Evolutionary conservation across 64 coral and sea anemone genomes (phyloP), one percentile per base, ranked within the genome.

Genomic region (Montipora foliosa): DNA sequence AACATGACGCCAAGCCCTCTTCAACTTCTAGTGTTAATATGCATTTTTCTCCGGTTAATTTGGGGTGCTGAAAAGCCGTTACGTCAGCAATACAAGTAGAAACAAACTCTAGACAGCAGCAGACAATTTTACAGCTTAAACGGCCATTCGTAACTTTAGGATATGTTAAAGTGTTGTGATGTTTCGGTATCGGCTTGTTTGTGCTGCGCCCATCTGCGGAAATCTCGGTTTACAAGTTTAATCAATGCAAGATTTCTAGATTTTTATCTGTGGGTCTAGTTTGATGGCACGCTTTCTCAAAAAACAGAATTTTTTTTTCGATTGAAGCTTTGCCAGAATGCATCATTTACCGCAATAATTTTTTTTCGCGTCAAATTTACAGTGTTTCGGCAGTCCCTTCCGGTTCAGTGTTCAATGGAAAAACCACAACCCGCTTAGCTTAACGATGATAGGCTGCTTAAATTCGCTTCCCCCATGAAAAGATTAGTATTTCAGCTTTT

Each of bases 381-480:
- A 50, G 76, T 44, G 64, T 66, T 71, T 49, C 82, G 44, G n/a
- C 66, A 71, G 5, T 49, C 17, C 9, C 60, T 86, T 86, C 82
- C 82, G 82, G 82, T 72, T 71, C 82, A 68, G 6, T 86, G 82
- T 45, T 24, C 67, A 66, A 72, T 22, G 37, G 49, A 78, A 73
- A 86, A 86, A 86, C 16, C 67, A 71, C 66, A 86, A 67, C 19
- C 64, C 82, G 45, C 44, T 47, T 67, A 21, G 15, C 20, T 5
- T 12, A 5, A 19, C 71, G 16, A 24, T 72, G 9, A 70, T 46
- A 49, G 14, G 64, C 44, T 64, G 11, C 61, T 14, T 64, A 64
- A 64, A 86, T 2, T 71, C 46, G 4, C 7, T 71, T 9, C 1
- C 8, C 7, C 61, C 61, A 4, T 8, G 53, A 44, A 69, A 47